Evolutionary conservation across 2,113 vertebrate genomes (phyloP).

Genomic region (Turdus rufiventris): DNA sequence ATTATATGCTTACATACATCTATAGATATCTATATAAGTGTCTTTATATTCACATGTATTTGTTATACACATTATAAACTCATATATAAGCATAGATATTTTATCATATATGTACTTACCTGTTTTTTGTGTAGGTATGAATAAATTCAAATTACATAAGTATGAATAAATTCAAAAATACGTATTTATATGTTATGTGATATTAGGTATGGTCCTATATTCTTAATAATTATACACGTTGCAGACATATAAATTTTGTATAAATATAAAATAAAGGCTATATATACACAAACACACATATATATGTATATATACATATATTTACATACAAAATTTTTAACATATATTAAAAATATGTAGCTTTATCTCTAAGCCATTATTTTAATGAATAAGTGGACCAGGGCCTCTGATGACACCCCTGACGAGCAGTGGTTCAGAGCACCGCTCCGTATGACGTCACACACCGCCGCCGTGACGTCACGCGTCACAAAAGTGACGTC

Average conservation of each 20-base stretch:
- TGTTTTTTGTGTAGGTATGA: neutral
- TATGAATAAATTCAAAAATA: too few relatives aligned
- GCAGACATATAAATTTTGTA: accelerated
- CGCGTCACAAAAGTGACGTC: accelerated
- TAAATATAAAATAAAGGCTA: too few relatives aligned
- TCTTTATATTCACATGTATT: too few relatives aligned
- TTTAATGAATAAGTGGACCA: accelerated
- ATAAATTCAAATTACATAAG: too few relatives aligned
- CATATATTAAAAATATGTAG: accelerated
- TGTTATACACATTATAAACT: too few relatives aligned
- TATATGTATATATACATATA: too few relatives aligned
- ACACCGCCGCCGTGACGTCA: neutral
- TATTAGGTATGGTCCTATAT: accelerated
- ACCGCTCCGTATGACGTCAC: neutral
- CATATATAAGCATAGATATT: accelerated
- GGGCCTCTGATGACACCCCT: accelerated
- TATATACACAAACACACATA: too few relatives aligned
- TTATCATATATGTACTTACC: neutral
- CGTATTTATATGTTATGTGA: accelerated
- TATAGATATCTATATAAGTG: accelerated
- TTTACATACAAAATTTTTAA: too few relatives aligned
- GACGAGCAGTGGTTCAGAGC: accelerated
- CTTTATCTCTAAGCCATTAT: accelerated
- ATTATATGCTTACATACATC: neutral
- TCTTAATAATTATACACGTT: neutral